Conservation (phyloP, 1,140 invertebrate species). For the Neoseiulus cucumeris region DNA sequence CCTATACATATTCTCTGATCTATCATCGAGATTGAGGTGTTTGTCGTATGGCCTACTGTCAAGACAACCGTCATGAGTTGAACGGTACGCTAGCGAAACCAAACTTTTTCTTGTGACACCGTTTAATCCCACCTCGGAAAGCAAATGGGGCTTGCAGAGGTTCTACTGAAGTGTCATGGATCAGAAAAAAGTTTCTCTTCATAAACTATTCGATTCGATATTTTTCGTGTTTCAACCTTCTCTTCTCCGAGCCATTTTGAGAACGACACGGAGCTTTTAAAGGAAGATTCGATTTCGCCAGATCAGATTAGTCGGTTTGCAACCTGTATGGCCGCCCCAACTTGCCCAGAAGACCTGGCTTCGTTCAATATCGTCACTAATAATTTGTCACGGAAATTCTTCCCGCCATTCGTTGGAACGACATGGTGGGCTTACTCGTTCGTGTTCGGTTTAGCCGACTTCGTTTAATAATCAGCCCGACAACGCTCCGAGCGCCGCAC, state of each 20-base stretch:
- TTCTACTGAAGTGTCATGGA: background rate
- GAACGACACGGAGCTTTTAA: background rate
- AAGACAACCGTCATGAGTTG: background rate
- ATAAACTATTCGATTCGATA: background rate
- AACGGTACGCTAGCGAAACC: background rate
- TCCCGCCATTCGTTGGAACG: background rate
- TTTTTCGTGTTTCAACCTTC: background rate
- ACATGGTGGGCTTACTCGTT: too few relatives aligned
- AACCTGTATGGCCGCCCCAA: background rate
- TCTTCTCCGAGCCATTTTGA: background rate
- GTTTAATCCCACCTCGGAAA: background rate
- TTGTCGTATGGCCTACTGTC: background rate
- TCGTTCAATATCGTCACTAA: background rate
- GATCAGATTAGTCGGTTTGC: background rate
- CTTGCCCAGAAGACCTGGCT: conserved; percentile 1
- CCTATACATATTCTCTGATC: background rate
- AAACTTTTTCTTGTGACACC: background rate
- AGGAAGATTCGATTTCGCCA: background rate
- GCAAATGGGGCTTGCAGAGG: background rate
- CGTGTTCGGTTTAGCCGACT: too few relatives aligned
- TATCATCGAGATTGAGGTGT: too few relatives aligned
- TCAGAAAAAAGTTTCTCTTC: background rate
- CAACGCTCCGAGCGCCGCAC: too few relatives aligned
- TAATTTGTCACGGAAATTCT: background rate
- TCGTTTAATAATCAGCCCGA: too few relatives aligned